A percentile compares a stretch with the other conserved stretches of the same genome.
Conservation (phyloP, 1,140 invertebrate species). For the Pomacea maculata region DNA sequence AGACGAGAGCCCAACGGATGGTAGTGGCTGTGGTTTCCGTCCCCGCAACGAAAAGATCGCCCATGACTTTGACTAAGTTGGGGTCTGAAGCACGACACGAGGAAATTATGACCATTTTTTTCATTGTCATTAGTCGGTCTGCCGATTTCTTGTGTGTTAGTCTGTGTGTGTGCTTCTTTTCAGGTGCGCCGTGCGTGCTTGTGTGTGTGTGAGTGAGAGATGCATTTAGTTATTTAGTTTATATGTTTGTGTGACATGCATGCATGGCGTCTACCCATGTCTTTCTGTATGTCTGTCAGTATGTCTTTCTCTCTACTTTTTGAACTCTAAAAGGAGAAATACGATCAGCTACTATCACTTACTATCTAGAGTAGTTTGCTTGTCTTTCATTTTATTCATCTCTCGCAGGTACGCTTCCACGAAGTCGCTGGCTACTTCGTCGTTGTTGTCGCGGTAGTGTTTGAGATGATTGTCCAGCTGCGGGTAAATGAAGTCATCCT, state of each 20-base stretch:
- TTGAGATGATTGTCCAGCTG: neutral
- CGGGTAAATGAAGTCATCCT: neutral
- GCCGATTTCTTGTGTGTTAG: no score
- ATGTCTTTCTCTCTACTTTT: neutral
- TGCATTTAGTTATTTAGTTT: no score
- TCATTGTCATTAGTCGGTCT: neutral
- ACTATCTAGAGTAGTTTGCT: slow-evolving; percentile 11
- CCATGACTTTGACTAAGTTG: slow-evolving; percentile 22
- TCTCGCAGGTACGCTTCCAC: slow-evolving; percentile 34
- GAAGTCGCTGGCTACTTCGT: slow-evolving; percentile 29
- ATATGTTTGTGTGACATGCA: no score
- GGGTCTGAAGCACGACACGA: neutral
- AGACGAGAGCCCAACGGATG: slow-evolving; percentile 78
- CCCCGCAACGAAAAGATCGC: slow-evolving; percentile 27
- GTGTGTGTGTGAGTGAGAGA: no score
- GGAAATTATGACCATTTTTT: neutral
- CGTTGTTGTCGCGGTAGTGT: neutral
- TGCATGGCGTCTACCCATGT: neutral
- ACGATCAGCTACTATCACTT: no score
- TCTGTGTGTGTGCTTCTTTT: no score
- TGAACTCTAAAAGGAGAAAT: no score
- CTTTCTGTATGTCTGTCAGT: neutral
- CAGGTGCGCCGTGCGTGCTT: no score
- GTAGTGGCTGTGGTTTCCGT: slow-evolving; percentile 31
- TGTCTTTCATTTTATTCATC: slow-evolving; percentile 3